phyloP scores from a whole-genome alignment of 1,140 invertebrate species.

The Drosophila ercepeae region DNA sequence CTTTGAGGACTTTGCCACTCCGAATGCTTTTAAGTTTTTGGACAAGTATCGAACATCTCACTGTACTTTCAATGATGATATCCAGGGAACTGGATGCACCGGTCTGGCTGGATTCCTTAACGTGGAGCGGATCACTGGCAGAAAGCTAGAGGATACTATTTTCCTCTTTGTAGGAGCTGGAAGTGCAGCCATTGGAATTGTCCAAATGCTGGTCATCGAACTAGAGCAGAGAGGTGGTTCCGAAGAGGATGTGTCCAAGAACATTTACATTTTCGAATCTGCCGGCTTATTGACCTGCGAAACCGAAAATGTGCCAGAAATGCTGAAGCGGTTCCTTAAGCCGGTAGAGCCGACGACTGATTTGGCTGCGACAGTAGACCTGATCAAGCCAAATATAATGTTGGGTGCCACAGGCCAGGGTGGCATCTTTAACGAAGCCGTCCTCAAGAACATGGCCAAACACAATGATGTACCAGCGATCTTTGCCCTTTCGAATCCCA shows the following conservation, averaged over 20 bases:
- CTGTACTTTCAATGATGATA: slow-evolving; percentile 98
- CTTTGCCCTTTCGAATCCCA: slow-evolving; percentile 98
- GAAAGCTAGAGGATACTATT: slow-evolving; percentile 90
- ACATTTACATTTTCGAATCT: slow-evolving; percentile 90
- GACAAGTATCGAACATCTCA: slow-evolving; percentile 92
- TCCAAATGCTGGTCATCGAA: slow-evolving; percentile 88
- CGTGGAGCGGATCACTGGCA: slow-evolving; percentile 91
- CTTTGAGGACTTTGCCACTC: slow-evolving; percentile 98
- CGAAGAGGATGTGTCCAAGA: slow-evolving; percentile 88
- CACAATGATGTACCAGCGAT: slow-evolving; percentile 87
- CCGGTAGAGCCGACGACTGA: slow-evolving; percentile 84
- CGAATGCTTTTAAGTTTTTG: slow-evolving; percentile 95
- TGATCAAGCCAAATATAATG: slow-evolving; percentile 83
- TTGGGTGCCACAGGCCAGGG: slow-evolving; percentile 95
- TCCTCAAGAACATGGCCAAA: slow-evolving; percentile 91
- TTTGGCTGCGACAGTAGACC: background rate
- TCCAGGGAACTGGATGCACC: slow-evolving; percentile 96
- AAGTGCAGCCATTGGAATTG: slow-evolving; percentile 95
- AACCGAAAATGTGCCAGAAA: background rate
- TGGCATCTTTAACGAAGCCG: slow-evolving; percentile 93
- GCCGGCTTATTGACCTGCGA: slow-evolving; percentile 84
- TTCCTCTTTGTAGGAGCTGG: slow-evolving; percentile 97
- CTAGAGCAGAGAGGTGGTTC: slow-evolving; percentile 35
- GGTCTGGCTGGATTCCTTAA: slow-evolving; percentile 95
- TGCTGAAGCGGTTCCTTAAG: slow-evolving; percentile 87